phyloP scores from a whole-genome alignment of 2,888 invertebrate species.

The Watsonalla binaria region DNA sequence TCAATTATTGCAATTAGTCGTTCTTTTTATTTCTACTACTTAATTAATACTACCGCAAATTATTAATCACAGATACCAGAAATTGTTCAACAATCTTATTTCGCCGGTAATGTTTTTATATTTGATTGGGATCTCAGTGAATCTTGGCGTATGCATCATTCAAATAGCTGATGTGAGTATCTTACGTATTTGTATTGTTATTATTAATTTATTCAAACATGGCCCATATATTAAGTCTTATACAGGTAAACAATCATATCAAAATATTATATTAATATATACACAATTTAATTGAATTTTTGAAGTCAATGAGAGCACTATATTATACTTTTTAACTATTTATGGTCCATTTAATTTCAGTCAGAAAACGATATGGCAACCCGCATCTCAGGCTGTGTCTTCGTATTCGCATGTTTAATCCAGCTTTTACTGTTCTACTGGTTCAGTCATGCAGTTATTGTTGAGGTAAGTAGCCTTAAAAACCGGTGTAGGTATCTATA shows the following conservation, averaged over 20 bases:
- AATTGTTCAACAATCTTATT: conserved; percentile 42
- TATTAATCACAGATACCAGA: conserved; percentile 31
- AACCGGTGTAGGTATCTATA: neutral
- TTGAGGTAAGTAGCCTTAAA: conserved; percentile 31
- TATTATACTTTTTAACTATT: too few species aligned
- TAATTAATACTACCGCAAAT: too few species aligned
- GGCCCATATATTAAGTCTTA: neutral
- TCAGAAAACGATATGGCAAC: conserved; percentile 37
- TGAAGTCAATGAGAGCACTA: too few species aligned
- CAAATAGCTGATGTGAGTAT: conserved; percentile 44
- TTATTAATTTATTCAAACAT: neutral
- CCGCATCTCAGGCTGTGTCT: conserved; percentile 37
- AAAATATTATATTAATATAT: too few species aligned
- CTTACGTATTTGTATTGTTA: neutral
- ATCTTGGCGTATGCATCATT: conserved; percentile 53
- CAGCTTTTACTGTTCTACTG: conserved; percentile 57
- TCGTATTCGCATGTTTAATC: conserved; percentile 39
- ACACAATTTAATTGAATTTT: too few species aligned
- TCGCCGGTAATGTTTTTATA: conserved; percentile 57
- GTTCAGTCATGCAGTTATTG: conserved; percentile 53
- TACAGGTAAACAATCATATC: too few species aligned
- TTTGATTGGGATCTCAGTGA: conserved; percentile 46
- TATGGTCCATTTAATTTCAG: conserved; percentile 22
- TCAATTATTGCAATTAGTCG: too few species aligned
- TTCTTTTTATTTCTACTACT: conserved; percentile 16